Base-by-base conservation (phyloP, 2,113 vertebrate species). In the Camelus dromedarius region DNA sequence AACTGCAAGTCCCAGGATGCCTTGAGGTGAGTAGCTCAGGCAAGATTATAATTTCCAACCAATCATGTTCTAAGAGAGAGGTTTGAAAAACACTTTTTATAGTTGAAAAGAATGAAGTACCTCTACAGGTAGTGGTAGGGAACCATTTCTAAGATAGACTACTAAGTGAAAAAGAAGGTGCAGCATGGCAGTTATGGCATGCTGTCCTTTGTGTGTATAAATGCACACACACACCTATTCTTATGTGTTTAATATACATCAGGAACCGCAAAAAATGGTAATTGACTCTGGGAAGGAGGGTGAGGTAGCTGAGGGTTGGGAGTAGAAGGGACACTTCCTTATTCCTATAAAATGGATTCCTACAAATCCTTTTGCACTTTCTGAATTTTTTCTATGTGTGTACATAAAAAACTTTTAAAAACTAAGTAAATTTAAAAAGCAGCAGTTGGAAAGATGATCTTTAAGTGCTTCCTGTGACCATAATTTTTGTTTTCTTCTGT, bases 1-100 rank as follows among this genome's bases (percentile, higher is more conserved):
- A 62, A 93, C 95, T 86, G 38, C 80, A 93, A 73, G 79, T 87
- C 75, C 56, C 62, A 95, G 93, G n/a, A 72, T 96, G 70, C 81
- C 46, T 93, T 91, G 90, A 72, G 56, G 22, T 38, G 26, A 95
- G 76, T 32, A 3, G 32, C 35, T 92, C 32, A 11, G 8, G 89
- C 32, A 81, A 86, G 28, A 58, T 73, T 38, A 50, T 56, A 54
- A 86, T 70, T 75, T 96, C 42, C 58, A 86, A 82, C 30, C 84
- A 89, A 75, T 70, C 87, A 24, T n/a, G 16, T 77, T 90, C 35
- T 85, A 77, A 90, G 67, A 96, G 60, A 67, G 82, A 91, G 67
- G 38, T 56, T 91, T 85, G 32, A 66, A 67, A 54, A 32, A 3
- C 58, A 80, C 8, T 56, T 56, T 38, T 46, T 66, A 30, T 54